phyloP scores from a whole-genome alignment of 1,140 invertebrate genomes.

The Popillia japonica region DNA sequence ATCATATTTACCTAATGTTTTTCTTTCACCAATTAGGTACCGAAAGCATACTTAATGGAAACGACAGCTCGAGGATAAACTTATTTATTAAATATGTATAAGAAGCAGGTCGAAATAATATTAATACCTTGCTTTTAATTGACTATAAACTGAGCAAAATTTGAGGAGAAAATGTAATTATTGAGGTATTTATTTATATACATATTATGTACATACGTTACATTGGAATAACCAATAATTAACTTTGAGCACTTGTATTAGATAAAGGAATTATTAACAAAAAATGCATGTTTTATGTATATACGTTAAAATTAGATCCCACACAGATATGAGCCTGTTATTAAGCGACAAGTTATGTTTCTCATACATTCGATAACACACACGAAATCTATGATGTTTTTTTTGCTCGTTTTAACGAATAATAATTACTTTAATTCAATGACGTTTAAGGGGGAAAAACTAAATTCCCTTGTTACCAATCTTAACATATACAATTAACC shows the following conservation, averaged over 20 bases:
- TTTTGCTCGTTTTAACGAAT: not conserved
- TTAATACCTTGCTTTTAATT: not conserved
- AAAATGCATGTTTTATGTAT: not conserved
- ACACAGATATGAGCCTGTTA: not conserved
- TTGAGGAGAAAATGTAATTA: not conserved
- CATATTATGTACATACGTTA: no score
- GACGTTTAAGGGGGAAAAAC: not conserved
- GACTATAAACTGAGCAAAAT: not conserved
- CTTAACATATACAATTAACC: no score
- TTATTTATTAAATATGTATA: not conserved
- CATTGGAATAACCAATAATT: not conserved
- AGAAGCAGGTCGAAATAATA: not conserved
- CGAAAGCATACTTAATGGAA: not conserved
- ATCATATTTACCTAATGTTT: slow-evolving; percentile 9
- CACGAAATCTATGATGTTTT: not conserved
- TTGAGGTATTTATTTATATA: not conserved
- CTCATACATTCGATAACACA: not conserved
- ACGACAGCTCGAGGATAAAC: not conserved
- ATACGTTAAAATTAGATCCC: not conserved
- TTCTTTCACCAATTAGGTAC: not conserved
- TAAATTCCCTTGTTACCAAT: not conserved
- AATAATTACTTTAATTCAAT: not conserved
- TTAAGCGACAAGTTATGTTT: not conserved
- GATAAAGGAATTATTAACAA: not conserved
- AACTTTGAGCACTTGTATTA: slow-evolving; percentile 11